Evolutionary conservation across 1,140 invertebrate genomes (phyloP).

Genomic region (Ceratina japonica): DNA sequence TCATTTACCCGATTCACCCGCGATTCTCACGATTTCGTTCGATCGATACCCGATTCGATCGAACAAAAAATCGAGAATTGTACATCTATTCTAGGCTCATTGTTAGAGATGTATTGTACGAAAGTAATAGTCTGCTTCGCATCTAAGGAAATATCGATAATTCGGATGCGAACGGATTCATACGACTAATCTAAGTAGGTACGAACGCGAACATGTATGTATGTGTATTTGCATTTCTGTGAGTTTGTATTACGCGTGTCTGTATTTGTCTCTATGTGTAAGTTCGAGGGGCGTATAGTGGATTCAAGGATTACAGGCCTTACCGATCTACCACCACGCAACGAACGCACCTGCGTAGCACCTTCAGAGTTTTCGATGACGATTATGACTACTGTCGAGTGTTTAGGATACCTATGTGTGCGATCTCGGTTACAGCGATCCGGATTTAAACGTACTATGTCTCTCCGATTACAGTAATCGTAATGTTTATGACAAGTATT

Average conservation of each 20-base stretch:
- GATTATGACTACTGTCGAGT: constrained; percentile 9
- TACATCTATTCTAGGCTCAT: constrained; percentile 59
- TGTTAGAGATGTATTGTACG: constrained; percentile 42
- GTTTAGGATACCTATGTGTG: not conserved
- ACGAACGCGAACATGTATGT: no score
- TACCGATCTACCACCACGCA: constrained; percentile 4
- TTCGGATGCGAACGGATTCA: constrained; percentile 6
- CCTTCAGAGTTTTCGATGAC: constrained; percentile 48
- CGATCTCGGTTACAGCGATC: not conserved
- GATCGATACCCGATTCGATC: constrained; percentile 37
- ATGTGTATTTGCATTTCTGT: not conserved
- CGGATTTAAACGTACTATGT: not conserved
- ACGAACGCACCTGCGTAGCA: constrained; percentile 46
- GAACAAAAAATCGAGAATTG: constrained; percentile 59
- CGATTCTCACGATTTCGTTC: not conserved
- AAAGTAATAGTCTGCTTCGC: constrained; percentile 38
- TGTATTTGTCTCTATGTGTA: constrained; percentile 1
- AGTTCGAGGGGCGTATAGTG: constrained; percentile 7
- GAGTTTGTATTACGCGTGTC: not conserved
- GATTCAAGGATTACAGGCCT: constrained; percentile 29
- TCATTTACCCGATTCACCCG: constrained; percentile 23
- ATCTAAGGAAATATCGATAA: not conserved
- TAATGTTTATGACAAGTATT: no score
- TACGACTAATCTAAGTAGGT: not conserved
- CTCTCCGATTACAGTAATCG: no score